Percentiles rank a stretch among this genome's conserved stretches.
These are phyloP conservation scores for Melangyna quadrimaculata DNA, from an alignment of 2,888 invertebrate species.

Conservation along the genomic window DNA sequence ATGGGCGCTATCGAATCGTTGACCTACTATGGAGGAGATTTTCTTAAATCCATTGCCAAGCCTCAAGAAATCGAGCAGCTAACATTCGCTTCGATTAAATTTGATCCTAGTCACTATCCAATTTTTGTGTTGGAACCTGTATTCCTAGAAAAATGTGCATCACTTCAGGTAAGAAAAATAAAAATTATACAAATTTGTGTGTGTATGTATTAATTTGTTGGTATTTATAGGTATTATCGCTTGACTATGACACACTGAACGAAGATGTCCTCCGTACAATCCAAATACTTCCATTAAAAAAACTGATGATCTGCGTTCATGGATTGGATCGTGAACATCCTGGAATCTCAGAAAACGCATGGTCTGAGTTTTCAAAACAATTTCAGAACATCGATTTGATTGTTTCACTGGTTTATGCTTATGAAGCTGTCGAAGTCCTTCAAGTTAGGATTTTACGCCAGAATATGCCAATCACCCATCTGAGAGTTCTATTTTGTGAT, in stretches of 20 bases:
- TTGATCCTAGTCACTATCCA: slow-evolving; percentile 86
- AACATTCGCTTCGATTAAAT: slow-evolving; percentile 88
- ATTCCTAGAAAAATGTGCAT: slow-evolving; percentile 84
- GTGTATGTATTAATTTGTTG: neutral
- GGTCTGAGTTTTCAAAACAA: slow-evolving; percentile 83
- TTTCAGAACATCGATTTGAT: slow-evolving; percentile 78
- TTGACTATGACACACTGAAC: slow-evolving; percentile 80
- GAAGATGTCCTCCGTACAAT: slow-evolving; percentile 79
- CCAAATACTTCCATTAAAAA: slow-evolving; percentile 81
- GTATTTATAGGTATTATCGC: slow-evolving; percentile 76
- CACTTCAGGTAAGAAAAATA: slow-evolving; percentile 81
- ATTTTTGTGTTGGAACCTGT: slow-evolving; percentile 82
- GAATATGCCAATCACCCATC: slow-evolving; percentile 87
- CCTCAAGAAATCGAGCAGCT: slow-evolving; percentile 84
- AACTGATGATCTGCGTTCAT: slow-evolving; percentile 87
- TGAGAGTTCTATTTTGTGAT: slow-evolving; percentile 89
- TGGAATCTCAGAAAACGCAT: slow-evolving; percentile 85
- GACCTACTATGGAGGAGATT: slow-evolving; percentile 79
- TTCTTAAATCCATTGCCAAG: slow-evolving; percentile 79
- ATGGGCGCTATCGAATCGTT: slow-evolving; percentile 80
- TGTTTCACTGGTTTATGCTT: slow-evolving; percentile 84
- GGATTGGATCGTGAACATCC: slow-evolving; percentile 85
- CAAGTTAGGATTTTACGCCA: slow-evolving; percentile 85
- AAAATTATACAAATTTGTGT: neutral
- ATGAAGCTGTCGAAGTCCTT: slow-evolving; percentile 85